phyloP scores from a whole-genome alignment of 2,888 invertebrate species.

The Oxyteleia sp. region DNA sequence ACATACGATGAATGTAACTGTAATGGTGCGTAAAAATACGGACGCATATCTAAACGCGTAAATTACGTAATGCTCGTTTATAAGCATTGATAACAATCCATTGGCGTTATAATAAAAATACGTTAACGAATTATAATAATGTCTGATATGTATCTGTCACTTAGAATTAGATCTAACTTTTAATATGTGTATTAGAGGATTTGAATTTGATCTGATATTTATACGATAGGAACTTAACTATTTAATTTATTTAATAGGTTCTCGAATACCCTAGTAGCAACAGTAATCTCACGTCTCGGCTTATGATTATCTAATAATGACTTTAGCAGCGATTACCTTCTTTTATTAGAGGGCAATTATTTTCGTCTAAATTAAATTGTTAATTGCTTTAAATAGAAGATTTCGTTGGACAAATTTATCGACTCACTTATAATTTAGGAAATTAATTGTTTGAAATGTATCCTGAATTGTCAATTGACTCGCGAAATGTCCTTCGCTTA shows the following conservation, averaged over 20 bases:
- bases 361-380: conserved; percentile 5
- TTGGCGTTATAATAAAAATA: conserved; percentile 73
- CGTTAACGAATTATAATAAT: conserved; percentile 74
- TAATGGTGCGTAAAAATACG: conserved; percentile 63
- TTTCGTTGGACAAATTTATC: conserved; percentile 16
- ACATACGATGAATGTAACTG: conserved; percentile 59
- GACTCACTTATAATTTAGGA: neutral
- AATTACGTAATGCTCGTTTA: conserved; percentile 62
- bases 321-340: conserved; percentile 23
- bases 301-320: conserved; percentile 24
- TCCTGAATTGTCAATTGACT: neutral
- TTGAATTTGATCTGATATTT: conserved; percentile 70
- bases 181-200: conserved; percentile 73
- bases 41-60: conserved; percentile 63
- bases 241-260: conserved; percentile 61
- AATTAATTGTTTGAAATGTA: neutral
- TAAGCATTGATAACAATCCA: conserved; percentile 71
- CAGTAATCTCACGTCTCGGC: conserved; percentile 22
- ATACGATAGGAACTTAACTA: conserved; percentile 72
- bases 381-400: conserved; percentile 4
- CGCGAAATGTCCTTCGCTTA: neutral
- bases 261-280: conserved; percentile 66
- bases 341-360: conserved; percentile 9
- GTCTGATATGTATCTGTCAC: conserved; percentile 70
- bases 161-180: conserved; percentile 69